Conservation (phyloP, 2,113 vertebrate genomes). For the Regulus satrapa region DNA sequence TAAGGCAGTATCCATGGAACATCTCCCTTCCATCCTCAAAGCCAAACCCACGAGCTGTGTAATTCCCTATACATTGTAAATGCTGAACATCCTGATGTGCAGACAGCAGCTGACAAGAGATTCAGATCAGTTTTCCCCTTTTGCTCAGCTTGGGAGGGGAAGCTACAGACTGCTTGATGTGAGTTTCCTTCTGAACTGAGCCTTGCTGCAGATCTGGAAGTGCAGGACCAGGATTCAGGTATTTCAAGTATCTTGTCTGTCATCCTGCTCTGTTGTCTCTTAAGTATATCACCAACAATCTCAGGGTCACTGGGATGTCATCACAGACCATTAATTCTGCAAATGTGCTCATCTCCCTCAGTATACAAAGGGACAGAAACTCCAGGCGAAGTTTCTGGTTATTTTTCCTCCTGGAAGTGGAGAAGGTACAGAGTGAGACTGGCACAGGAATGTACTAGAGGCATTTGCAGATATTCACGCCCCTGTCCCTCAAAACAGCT, state of each 20-base stretch:
- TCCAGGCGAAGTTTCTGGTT: neutral
- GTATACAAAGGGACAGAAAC: neutral
- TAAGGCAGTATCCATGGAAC: neutral
- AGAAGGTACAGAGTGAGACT: accelerated
- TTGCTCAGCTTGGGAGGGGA: neutral
- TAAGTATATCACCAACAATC: neutral
- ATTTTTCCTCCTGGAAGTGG: neutral
- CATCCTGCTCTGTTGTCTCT: neutral
- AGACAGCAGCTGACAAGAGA: neutral
- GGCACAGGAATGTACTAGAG: neutral
- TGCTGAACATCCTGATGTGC: neutral
- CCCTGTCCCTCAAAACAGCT: neutral
- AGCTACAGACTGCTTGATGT: neutral
- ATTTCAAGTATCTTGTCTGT: neutral
- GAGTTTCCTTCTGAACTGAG: neutral
- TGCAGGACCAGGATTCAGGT: neutral
- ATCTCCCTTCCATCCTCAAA: neutral
- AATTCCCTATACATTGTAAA: neutral
- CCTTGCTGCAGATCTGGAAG: neutral
- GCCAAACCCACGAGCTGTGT: neutral
- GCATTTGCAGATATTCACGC: neutral
- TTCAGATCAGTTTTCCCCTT: neutral
- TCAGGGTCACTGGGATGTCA: neutral
- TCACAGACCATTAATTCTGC: neutral
- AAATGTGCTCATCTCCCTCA: neutral